Conservation (phyloP, 2,113 vertebrate species). For the Paraplagusia blochii region DNA sequence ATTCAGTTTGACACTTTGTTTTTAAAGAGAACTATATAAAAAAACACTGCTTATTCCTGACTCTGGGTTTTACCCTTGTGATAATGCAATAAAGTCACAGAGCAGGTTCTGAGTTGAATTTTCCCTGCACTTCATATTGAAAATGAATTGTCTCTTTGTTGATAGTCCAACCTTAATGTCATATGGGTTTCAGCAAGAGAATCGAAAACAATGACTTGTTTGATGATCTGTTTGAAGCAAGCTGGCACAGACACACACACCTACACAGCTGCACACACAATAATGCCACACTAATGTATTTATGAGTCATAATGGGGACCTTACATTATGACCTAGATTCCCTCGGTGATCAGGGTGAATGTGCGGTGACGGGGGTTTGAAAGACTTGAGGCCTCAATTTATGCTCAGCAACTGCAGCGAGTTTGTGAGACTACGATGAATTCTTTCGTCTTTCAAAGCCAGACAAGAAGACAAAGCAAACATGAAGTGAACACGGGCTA, state of each 20-base stretch:
- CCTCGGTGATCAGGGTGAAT: slow-evolving; percentile 7
- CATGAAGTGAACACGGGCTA: slow-evolving; percentile 43
- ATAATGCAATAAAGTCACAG: slow-evolving; percentile 30
- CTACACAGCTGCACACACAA: slow-evolving; percentile 26
- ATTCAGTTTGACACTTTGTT: no score
- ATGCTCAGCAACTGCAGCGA: neutral
- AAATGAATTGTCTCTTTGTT: slow-evolving; percentile 25
- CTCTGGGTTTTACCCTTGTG: no score
- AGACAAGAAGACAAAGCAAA: neutral
- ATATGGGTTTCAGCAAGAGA: no score
- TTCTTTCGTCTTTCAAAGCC: no score
- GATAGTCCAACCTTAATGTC: no score
- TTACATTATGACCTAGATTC: slow-evolving; percentile 36
- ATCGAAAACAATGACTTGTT: slow-evolving; percentile 39
- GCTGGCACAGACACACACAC: slow-evolving; percentile 26
- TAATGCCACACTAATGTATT: slow-evolving; percentile 57
- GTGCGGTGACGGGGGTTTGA: slow-evolving; percentile 4
- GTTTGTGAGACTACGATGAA: neutral
- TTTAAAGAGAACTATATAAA: no score
- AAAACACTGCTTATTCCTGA: no score
- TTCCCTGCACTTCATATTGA: slow-evolving; percentile 33
- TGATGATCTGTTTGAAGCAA: slow-evolving; percentile 18
- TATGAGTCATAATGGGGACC: slow-evolving; percentile 44
- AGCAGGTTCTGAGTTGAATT: slow-evolving; percentile 36
- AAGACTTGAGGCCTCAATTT: neutral